phyloP scores from a whole-genome alignment of 2,797 vertebrate genomes.

The Parambassis ranga region DNA sequence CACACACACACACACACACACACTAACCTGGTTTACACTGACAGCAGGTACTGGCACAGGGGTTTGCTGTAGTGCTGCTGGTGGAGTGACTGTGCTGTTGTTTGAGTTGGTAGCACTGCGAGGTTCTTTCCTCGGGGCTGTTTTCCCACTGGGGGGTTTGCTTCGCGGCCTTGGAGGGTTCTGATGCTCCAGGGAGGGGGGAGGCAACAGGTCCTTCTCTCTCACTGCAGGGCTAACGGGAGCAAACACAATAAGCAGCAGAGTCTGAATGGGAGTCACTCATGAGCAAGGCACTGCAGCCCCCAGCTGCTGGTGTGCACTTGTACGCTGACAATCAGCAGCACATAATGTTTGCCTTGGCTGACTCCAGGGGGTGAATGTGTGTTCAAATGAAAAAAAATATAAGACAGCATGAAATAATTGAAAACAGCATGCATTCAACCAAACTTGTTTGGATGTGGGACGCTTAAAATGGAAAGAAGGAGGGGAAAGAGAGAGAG shows the following conservation, averaged over 20 bases:
- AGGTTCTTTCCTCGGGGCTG: conserved; percentile 93
- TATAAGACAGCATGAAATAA: conserved; percentile 40
- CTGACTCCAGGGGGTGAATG: conserved; percentile 8
- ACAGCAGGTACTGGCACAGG: conserved; percentile 46
- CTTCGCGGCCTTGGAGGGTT: conserved; percentile 85
- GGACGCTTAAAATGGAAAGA: conserved; percentile 7
- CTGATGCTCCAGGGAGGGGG: conserved; percentile 64
- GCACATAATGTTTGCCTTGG: conserved; percentile 12
- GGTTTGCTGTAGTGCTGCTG: conserved; percentile 49
- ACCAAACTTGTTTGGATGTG: conserved; percentile 29
- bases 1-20: not conserved
- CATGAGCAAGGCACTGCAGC: conserved; percentile 11
- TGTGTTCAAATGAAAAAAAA: conserved; percentile 25
- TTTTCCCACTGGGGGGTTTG: conserved; percentile 87
- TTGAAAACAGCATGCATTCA: conserved; percentile 50
- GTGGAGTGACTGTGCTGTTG: conserved; percentile 50
- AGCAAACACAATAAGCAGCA: conserved; percentile 27
- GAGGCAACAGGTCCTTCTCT: conserved; percentile 89
- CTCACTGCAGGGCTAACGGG: conserved; percentile 79
- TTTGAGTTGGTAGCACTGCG: conserved; percentile 76
- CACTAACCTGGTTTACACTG: conserved; percentile 58
- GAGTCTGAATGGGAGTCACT: not conserved
- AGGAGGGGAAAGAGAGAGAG: not conserved
- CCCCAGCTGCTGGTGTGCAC: not conserved
- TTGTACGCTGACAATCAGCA: not conserved